Base-by-base conservation (phyloP, 2,113 vertebrate species). In the Notarius lentiginosus region DNA sequence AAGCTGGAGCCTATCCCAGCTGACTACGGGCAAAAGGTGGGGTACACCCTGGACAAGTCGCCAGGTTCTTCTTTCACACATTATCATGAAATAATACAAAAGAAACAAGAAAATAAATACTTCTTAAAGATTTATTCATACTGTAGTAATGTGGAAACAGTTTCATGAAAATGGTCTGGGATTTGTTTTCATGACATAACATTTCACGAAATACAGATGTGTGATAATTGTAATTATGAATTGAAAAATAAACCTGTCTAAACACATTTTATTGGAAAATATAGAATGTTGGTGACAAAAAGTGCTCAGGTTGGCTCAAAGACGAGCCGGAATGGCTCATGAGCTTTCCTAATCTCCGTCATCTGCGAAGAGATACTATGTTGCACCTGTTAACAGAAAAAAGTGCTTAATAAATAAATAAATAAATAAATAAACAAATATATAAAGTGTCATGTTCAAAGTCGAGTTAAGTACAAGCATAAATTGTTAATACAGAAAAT, bases 341-440 rank as follows among this genome's bases (percentile, higher is more conserved):
- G 30, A 75, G 14, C 24, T 30, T 65, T 20, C 9, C 24, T 11
- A 18, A 76, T 68, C 10, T 6, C 81, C 4, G 58, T 95, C 91
- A 95, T 87, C 89, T 91, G 6, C 51, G 91, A 83, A 95, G 90
- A 77, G 95, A 95, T 84, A 95, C 90, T 77, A 96, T 94, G 90
- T 95, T 96, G 92, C 95, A 96, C 65, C 95, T 96, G 84, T 90
- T 79, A 61, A 58, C n/a, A 89, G 81, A n/a, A 84, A 68, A 85
- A 87, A 10, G 55, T 9, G 15, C 6, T 55, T 41, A 20, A 41
- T 56, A 30, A 56, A 56, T 17, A n/a, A 8, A 79, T 8, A 82
- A 72, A 30, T 1, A 82, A 72, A 30, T 1, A 30, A 30, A 3
- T 73, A 88, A 15, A 73, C 83, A 7, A 2, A 3, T 77, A 88